Evolutionary conservation across 2,797 vertebrate genomes (phyloP).

Genomic region (Sebastes alutus): DNA sequence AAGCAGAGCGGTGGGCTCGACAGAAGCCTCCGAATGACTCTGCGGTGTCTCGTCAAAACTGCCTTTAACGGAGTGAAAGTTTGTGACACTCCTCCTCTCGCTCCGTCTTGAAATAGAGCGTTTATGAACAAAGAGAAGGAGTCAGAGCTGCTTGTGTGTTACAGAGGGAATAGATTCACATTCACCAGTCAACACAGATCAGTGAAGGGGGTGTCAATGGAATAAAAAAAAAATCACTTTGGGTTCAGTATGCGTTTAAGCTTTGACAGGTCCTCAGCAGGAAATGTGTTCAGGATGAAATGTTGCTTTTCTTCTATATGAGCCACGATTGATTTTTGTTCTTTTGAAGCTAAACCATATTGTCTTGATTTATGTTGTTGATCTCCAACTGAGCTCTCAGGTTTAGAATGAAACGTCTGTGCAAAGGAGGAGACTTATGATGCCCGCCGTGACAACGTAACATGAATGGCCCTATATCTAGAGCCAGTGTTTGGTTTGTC

Average conservation of each 20-base stretch:
- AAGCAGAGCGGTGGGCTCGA: slow-evolving; percentile 36
- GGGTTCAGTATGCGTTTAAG: not conserved
- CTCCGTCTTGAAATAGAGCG: not conserved
- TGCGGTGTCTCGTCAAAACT: slow-evolving; percentile 47
- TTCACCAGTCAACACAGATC: slow-evolving; percentile 9
- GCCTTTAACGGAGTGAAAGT: slow-evolving; percentile 28
- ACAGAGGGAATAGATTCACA: not conserved
- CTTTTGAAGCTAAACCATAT: slow-evolving; percentile 1
- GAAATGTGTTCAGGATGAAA: slow-evolving; percentile 4
- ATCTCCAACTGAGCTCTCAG: not conserved
- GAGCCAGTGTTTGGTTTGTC: too few species aligned
- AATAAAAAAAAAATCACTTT: not conserved
- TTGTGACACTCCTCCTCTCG: not conserved
- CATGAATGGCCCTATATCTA: too few species aligned
- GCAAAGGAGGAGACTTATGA: too few species aligned
- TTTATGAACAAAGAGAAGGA: slow-evolving; percentile 18
- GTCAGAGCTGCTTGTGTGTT: not conserved
- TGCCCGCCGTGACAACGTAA: too few species aligned
- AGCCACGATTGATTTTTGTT: not conserved
- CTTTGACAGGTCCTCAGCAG: slow-evolving; percentile 11
- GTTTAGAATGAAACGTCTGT: not conserved
- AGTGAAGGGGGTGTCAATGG: not conserved
- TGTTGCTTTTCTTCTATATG: not conserved
- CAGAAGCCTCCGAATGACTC: slow-evolving; percentile 31
- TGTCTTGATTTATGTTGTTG: not conserved